These are phyloP conservation scores for Xylocampa areola DNA, from an alignment of 2,888 invertebrate species.

Conservation along the genomic window DNA sequence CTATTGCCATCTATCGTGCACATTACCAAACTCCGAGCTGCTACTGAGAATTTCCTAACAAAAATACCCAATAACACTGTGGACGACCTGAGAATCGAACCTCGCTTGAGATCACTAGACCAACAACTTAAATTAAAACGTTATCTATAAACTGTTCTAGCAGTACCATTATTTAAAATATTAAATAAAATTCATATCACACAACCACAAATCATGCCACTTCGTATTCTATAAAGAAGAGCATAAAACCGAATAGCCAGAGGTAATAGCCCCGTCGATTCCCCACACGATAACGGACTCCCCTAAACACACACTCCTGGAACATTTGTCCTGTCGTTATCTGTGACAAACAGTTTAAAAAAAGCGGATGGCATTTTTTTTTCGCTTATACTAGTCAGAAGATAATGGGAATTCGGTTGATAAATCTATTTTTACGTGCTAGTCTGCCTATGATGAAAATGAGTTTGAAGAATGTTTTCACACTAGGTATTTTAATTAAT, in stretches of 20 bases:
- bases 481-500: no score
- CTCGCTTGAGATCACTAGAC: no score
- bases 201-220: neutral
- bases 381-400: constrained; percentile 15
- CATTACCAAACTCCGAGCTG: no score
- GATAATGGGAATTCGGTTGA: no score
- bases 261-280: constrained; percentile 68
- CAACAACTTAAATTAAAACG: no score
- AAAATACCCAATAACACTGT: no score
- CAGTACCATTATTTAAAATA: neutral
- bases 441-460: no score
- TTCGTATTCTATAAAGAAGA: constrained; percentile 41
- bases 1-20: no score
- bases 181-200: neutral
- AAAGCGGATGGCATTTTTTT: constrained; percentile 55
- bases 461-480: no score
- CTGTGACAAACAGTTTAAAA: constrained; percentile 74
- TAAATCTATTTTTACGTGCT: no score
- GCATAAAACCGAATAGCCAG: constrained; percentile 52
- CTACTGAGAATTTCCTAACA: no score
- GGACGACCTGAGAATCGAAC: no score
- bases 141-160: neutral
- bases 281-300: constrained; percentile 68
- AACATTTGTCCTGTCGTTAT: constrained; percentile 76
- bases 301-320: constrained; percentile 66